phyloP scores from a whole-genome alignment of 1,140 invertebrate species.

The Bombus waltoni region DNA sequence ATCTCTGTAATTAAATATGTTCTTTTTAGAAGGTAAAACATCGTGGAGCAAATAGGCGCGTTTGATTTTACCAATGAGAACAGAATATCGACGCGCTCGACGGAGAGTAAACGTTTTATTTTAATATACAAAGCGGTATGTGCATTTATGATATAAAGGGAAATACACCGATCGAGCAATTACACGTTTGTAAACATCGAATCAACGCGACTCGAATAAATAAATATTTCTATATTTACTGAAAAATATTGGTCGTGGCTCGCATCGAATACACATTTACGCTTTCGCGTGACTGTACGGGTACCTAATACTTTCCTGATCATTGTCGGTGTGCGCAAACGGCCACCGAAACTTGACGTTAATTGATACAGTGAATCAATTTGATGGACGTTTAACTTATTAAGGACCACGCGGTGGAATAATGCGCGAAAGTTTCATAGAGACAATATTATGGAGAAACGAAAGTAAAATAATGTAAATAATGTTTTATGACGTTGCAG shows the following conservation, averaged over 20 bases:
- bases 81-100: accelerated
- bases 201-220: background rate
- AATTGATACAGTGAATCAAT: background rate
- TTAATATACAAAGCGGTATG: background rate
- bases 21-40: too few species aligned
- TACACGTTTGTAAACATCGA: background rate
- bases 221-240: background rate
- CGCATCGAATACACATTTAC: background rate
- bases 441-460: too few species aligned
- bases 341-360: background rate
- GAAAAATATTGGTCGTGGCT: background rate
- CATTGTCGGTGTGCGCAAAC: background rate
- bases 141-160: background rate
- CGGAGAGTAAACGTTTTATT: background rate
- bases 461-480: too few species aligned
- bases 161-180: background rate
- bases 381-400: background rate
- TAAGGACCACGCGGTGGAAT: too few species aligned
- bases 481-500: too few species aligned
- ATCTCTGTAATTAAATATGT: background rate
- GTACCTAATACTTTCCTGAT: background rate
- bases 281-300: background rate
- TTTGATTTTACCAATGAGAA: background rate
- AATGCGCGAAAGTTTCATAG: background rate
- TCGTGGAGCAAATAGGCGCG: background rate